Conservation (phyloP, 2,797 vertebrate species). For the Nannoperca obscura region DNA sequence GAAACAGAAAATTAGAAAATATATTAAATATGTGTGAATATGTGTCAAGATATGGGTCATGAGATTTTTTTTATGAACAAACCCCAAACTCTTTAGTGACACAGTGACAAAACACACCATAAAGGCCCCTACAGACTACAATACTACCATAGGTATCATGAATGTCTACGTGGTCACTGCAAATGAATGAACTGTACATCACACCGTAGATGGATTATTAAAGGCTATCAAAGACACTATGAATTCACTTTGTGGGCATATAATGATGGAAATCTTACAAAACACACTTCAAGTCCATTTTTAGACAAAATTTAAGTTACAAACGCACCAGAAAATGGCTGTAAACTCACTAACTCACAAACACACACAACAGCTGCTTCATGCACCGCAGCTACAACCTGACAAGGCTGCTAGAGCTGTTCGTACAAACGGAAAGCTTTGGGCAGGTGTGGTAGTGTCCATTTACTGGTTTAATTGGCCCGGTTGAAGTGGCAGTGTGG, state of each 20-base stretch:
- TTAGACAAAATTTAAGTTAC: not conserved
- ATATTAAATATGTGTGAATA: not conserved
- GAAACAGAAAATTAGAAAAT: not conserved
- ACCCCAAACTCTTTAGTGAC: not conserved
- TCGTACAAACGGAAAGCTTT: not conserved
- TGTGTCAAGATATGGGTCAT: not conserved
- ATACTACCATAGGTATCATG: not conserved
- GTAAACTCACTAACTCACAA: not conserved
- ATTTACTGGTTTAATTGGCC: not conserved
- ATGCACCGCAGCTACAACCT: not conserved
- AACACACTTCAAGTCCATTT: not conserved
- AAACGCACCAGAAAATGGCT: not conserved
- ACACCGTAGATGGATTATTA: not conserved
- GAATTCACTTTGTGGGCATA: not conserved
- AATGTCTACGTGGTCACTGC: slow-evolving; percentile 7
- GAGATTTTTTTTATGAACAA: not conserved
- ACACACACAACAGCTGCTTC: slow-evolving; percentile 18
- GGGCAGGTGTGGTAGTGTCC: slow-evolving; percentile 37
- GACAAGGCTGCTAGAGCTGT: not conserved
- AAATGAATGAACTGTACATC: not conserved
- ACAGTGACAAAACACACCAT: not conserved
- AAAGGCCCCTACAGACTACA: not conserved
- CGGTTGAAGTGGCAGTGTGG: not conserved
- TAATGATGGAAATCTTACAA: not conserved
- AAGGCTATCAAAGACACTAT: not conserved